phyloP scores from a whole-genome alignment of 2,888 invertebrate genomes.

The Seira sanloemensis region DNA sequence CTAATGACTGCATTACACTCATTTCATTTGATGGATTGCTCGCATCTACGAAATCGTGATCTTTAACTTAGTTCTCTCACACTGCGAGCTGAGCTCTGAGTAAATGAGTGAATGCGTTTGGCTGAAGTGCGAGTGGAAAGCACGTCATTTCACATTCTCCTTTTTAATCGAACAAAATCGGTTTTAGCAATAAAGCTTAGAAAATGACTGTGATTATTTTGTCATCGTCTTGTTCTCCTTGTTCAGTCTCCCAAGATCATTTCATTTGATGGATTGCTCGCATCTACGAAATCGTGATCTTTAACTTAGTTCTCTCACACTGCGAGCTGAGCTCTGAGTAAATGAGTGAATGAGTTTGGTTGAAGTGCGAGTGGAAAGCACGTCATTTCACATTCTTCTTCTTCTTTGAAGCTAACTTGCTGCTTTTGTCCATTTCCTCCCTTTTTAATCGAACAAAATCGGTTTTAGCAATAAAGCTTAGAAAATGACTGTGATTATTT shows the following conservation, averaged over 20 bases:
- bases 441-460: not conserved
- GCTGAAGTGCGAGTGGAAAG: not conserved
- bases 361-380: not conserved
- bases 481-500: slow-evolving; percentile 1
- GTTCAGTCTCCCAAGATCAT: too few species aligned
- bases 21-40: not conserved
- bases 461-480: slow-evolving; percentile 1
- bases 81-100: too few species aligned
- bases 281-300: not conserved
- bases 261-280: not conserved
- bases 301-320: not conserved
- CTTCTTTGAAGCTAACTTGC: too few species aligned
- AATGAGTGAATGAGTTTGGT: not conserved
- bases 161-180: not conserved
- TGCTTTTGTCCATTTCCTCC: too few species aligned
- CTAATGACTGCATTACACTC: not conserved
- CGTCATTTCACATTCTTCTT: not conserved
- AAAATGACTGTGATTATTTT: slow-evolving; percentile 1
- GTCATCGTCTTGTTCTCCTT: slow-evolving; percentile 4
- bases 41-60: not conserved
- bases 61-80: not conserved
- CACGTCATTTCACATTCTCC: not conserved
- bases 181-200: slow-evolving; percentile 1
- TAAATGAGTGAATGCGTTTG: not conserved
- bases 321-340: too few species aligned